Conservation (phyloP, 2,888 invertebrate genomes). For the Lottia gigantea region DNA sequence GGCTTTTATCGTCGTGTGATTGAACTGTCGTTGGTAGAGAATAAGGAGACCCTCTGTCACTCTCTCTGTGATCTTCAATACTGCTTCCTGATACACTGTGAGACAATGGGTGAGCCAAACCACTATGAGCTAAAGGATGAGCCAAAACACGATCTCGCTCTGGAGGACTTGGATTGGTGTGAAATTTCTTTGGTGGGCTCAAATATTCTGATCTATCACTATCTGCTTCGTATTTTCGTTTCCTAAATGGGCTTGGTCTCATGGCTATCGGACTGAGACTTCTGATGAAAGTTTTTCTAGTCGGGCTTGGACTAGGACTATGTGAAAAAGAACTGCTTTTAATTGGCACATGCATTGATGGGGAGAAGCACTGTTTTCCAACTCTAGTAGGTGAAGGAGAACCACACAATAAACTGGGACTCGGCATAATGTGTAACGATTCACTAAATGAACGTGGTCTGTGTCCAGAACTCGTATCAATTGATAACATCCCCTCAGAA, state of each 20-base stretch:
- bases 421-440: slow-evolving; percentile 65
- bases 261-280: slow-evolving; percentile 90
- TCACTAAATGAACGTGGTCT: slow-evolving; percentile 65
- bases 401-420: slow-evolving; percentile 59
- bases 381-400: slow-evolving; percentile 67
- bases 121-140: slow-evolving; percentile 58
- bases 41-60: slow-evolving; percentile 30
- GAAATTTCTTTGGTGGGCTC: slow-evolving; percentile 60
- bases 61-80: slow-evolving; percentile 32
- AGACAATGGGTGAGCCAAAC: slow-evolving; percentile 30
- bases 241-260: slow-evolving; percentile 73
- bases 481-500: slow-evolving; percentile 48
- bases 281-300: slow-evolving; percentile 80
- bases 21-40: not conserved
- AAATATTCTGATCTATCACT: slow-evolving; percentile 53
- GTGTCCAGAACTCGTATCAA: slow-evolving; percentile 48
- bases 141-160: slow-evolving; percentile 47
- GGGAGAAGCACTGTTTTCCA: slow-evolving; percentile 72
- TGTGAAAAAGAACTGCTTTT: slow-evolving; percentile 68
- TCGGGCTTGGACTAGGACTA: slow-evolving; percentile 84
- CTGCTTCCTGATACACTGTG: slow-evolving; percentile 38
- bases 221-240: slow-evolving; percentile 64
- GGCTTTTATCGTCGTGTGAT: slow-evolving; percentile 15
- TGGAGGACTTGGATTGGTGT: slow-evolving; percentile 54
- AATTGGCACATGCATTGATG: slow-evolving; percentile 72